Base-by-base conservation (phyloP, 2,888 invertebrate species). In the Yponomeuta sedellus region DNA sequence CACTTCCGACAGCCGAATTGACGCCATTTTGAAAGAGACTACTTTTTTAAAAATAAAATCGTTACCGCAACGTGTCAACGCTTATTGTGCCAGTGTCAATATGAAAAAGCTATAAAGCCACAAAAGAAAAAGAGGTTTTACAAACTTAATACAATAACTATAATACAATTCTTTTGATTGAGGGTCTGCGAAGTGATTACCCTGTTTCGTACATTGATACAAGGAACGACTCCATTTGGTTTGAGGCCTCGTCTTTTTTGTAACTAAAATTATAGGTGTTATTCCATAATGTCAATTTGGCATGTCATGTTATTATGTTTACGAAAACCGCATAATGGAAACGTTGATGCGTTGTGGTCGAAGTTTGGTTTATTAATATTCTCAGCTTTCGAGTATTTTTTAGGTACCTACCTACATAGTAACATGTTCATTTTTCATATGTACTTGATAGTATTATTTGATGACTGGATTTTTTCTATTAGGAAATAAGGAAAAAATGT, bases 41-140 rank as follows among this genome's bases (percentile, higher is more conserved):
- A 85, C 82, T 77, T 84, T 78, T 73, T 69, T 78, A 81, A 82
- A 82, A 86, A 86, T 85, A 83, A 80, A 79, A 80, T 77, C 5
- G 76, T 78, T 75, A 82, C 83, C 80, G 81, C 83, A 87, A 81
- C 85, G 80, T 86, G 90, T 90, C 90, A 90, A 83, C 90, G 87
- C 87, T 82, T 85, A 83, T 88, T 86, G 78, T 80, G 75, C 72
- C 81, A 78, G 83, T 81, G 81, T 82, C 73, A 52, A 52, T 16
- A 52, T 5, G 16, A 52, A 75, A 77, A 78, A 78, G 77, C 73
- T 70, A 72, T 75, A 81, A 81, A 82, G 80, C 81, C 75, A 80
- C 82, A 87, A 85, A 80, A 77, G 80, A 80, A 80, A 52, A 80
- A 83, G 85, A 78, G 84, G 88, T 86, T 81, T 81, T 78, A 88